phyloP scores from a whole-genome alignment of 1,140 invertebrate species.

The Heliconius eleuchia region DNA sequence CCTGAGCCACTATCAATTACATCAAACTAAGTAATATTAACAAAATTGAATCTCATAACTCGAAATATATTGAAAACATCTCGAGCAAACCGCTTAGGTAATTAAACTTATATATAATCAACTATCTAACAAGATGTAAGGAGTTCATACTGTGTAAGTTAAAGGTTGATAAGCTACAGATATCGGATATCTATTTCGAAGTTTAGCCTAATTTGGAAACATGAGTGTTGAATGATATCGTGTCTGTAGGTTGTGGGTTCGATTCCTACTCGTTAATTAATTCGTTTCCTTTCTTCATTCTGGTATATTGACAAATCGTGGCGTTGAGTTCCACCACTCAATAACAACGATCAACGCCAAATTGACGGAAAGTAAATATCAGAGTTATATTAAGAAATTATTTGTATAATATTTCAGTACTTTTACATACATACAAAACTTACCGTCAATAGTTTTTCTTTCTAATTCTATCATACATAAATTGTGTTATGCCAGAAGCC shows the following conservation, averaged over 20 bases:
- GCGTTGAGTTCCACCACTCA: neutral
- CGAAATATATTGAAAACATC: neutral
- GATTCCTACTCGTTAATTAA: too few relatives aligned
- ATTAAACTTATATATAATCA: neutral
- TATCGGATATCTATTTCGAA: neutral
- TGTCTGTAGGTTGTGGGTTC: too few relatives aligned
- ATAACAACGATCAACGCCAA: neutral
- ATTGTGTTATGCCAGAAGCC: neutral
- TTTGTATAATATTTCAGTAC: too few relatives aligned
- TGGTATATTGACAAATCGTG: neutral
- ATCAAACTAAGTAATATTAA: neutral
- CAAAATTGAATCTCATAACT: neutral
- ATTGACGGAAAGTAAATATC: too few relatives aligned
- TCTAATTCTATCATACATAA: neutral
- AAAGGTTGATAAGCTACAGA: constrained; percentile 9
- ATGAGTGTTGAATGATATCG: neutral
- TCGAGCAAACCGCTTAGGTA: neutral
- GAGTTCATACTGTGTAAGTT: constrained; percentile 1
- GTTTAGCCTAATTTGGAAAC: neutral
- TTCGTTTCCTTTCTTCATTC: neutral
- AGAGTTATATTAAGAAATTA: too few relatives aligned
- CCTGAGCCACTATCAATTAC: too few relatives aligned
- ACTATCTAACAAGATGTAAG: constrained; percentile 10
- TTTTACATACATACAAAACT: neutral
- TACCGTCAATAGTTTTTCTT: neutral